Conservation (phyloP, 2,888 invertebrate species). For the Camptogramma bilineatum region DNA sequence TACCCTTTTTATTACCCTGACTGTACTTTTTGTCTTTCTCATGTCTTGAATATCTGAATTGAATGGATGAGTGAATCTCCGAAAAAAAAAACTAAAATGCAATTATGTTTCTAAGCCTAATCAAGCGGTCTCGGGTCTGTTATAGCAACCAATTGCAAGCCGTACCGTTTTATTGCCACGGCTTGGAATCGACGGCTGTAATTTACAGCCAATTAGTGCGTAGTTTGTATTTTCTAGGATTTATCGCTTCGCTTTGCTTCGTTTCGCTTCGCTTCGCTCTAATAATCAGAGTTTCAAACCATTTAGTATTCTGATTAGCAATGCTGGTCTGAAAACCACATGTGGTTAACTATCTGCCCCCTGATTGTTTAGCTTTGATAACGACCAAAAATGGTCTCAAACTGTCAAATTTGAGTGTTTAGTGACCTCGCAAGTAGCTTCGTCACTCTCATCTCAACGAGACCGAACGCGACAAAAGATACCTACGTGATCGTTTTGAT, state of each 20-base stretch:
- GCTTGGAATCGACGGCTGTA: slow-evolving; percentile 1
- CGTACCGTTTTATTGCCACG: slow-evolving; percentile 14
- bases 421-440: no score
- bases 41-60: neutral
- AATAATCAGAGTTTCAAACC: neutral
- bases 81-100: no score
- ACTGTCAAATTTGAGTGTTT: no score
- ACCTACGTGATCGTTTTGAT: no score
- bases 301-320: no score
- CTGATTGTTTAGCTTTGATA: no score
- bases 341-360: no score
- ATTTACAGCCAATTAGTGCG: slow-evolving; percentile 20
- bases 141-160: neutral
- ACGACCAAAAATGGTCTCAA: no score
- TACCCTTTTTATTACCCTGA: neutral
- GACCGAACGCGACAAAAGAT: no score
- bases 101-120: no score
- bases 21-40: neutral
- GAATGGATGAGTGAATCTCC: neutral
- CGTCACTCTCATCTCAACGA: no score
- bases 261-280: neutral
- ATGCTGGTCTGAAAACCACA: no score
- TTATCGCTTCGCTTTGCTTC: neutral
- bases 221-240: slow-evolving; percentile 4
- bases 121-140: neutral